Conservation (phyloP, 2,113 vertebrate species). For the Gadus chalcogrammus region DNA sequence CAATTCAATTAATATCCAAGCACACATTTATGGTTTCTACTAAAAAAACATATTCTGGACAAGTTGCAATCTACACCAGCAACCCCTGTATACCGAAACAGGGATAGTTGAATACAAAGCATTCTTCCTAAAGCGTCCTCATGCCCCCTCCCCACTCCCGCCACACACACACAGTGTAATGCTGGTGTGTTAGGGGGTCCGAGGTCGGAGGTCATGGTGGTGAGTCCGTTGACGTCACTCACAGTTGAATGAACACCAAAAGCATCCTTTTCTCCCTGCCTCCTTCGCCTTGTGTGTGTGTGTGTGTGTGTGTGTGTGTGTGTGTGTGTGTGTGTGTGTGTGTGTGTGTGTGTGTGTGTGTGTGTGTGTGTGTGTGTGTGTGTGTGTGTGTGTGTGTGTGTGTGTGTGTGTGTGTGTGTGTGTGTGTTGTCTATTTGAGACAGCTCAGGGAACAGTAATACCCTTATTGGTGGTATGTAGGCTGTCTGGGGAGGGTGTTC, state of each 20-base stretch:
- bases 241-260: constrained; percentile 50
- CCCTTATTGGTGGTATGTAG: no score
- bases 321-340: not conserved
- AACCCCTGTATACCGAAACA: no score
- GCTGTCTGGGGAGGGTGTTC: not conserved
- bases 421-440: not conserved
- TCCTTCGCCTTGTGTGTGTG: not conserved
- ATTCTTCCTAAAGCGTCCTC: no score
- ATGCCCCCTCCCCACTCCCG: not conserved
- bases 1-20: no score
- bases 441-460: not conserved
- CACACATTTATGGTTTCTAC: no score
- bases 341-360: not conserved
- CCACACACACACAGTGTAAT: not conserved
- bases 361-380: not conserved
- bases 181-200: constrained; percentile 12
- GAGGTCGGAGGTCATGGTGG: constrained; percentile 42
- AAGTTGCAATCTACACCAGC: no score
- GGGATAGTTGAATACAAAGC: no score
- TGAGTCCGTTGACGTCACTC: constrained; percentile 49
- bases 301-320: constrained; percentile 8
- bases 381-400: not conserved
- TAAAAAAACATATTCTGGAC: no score
- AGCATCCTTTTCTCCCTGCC: constrained; percentile 12
- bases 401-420: no score